These are phyloP conservation scores for Erannis defoliaria DNA, from an alignment of 2,888 invertebrate species.

Conservation along the genomic window DNA sequence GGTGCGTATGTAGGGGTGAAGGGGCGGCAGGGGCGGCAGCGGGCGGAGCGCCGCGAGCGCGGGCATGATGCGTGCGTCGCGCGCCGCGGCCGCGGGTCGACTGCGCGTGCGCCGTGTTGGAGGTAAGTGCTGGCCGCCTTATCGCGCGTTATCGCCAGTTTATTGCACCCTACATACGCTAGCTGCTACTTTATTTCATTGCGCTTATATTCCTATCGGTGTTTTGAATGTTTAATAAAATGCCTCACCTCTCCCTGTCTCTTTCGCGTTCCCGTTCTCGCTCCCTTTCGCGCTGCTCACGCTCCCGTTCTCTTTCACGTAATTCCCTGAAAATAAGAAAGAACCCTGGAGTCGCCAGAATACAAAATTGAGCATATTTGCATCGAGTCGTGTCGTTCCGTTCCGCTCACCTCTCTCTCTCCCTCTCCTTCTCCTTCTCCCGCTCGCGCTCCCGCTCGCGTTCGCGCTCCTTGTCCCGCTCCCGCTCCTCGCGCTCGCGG, in stretches of 20 bases:
- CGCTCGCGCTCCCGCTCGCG: constrained; percentile 52
- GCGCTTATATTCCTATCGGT: neutral
- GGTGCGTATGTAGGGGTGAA: constrained; percentile 76
- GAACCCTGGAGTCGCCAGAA: no score
- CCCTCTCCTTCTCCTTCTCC: constrained; percentile 74
- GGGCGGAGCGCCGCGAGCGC: constrained; percentile 16
- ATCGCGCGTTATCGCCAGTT: constrained; percentile 2
- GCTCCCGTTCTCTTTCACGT: constrained; percentile 68
- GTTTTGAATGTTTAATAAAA: neutral
- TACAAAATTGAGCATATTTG: no score
- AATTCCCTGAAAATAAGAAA: constrained; percentile 53
- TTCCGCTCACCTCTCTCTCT: constrained; percentile 60
- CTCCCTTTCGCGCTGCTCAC: constrained; percentile 65
- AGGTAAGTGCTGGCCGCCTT: neutral
- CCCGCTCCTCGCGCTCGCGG: constrained; percentile 66
- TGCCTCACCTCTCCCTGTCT: constrained; percentile 65
- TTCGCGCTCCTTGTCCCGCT: constrained; percentile 64
- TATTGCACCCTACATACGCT: neutral
- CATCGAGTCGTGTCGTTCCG: no score
- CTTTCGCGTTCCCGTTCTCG: constrained; percentile 76
- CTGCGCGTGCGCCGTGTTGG: neutral
- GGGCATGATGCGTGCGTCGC: neutral
- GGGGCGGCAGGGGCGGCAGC: constrained; percentile 51
- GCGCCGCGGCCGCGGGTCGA: neutral
- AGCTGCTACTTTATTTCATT: no score